Evolutionary conservation across 2,797 vertebrate genomes (phyloP), one percentile per base, ranked within the genome.

Genomic region (Philypnodon macrostomus): DNA sequence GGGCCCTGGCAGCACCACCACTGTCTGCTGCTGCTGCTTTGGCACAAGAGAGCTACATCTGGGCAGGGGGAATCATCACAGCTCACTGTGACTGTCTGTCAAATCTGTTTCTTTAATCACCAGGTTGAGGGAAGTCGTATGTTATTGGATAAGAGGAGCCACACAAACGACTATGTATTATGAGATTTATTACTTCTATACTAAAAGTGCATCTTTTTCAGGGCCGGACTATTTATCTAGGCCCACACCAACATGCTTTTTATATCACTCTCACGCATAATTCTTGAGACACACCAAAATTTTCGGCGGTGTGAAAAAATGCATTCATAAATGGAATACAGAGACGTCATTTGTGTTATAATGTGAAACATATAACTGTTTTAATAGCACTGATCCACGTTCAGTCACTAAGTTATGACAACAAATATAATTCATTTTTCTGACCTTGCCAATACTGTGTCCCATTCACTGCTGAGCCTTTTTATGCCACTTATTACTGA

Each of bases 121-220:
- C 73, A 70, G 79, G 71, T 74, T 65, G 53, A 72, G 66, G 47
- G 59, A 48, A 58, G 41, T 65, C 30, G 48, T 63, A 60, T 73
- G 74, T 84, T 67, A 74, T 73, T 80, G 73, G 75, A 80, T 83
- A 73, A 71, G 80, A 77, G 63, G 75, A 79, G 73, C 72, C 71
- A 79, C 83, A 65, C 66, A 82, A 83, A 85, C 75, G 16, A 73
- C 78, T 73, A 63, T 70, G 79, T 77, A 84, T n/a, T n/a, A n/a
- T n/a, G n/a, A n/a, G n/a, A n/a, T n/a, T n/a, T n/a, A n/a, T n/a
- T n/a, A n/a, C n/a, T n/a, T n/a, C n/a, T n/a, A n/a, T n/a, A n/a
- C n/a, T n/a, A n/a, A n/a, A n/a, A n/a, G n/a, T n/a, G n/a, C n/a
- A n/a, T n/a, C n/a, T n/a, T n/a, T n/a, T n/a, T n/a, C n/a, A n/a